phyloP scores from a whole-genome alignment of 1,140 invertebrate species.

The Microplitis mediator region DNA sequence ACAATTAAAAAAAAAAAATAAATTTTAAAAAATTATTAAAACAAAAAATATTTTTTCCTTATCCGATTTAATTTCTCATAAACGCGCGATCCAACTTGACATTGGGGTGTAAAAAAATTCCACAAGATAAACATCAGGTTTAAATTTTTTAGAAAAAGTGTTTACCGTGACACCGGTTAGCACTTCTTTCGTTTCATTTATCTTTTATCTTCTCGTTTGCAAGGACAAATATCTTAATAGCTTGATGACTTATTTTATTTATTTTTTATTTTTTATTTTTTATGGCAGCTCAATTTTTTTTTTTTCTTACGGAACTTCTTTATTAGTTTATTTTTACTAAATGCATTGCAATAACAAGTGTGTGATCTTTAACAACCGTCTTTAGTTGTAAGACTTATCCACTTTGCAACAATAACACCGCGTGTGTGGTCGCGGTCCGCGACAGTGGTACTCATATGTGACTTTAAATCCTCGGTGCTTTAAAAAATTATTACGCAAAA shows the following conservation, averaged over 20 bases:
- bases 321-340: slow-evolving; percentile 7
- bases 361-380: slow-evolving; percentile 8
- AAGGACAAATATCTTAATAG: slow-evolving; percentile 6
- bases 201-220: slow-evolving; percentile 8
- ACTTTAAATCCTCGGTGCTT: neutral
- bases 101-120: slow-evolving; percentile 22
- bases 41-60: neutral
- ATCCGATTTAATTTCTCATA: slow-evolving; percentile 24
- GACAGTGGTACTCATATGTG: neutral
- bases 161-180: slow-evolving; percentile 29
- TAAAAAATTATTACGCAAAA: neutral
- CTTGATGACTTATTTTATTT: slow-evolving; percentile 11
- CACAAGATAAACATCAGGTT: slow-evolving; percentile 12
- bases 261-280: neutral
- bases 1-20: neutral
- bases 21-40: neutral
- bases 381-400: slow-evolving; percentile 39
- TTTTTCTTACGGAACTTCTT: neutral
- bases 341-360: slow-evolving; percentile 43
- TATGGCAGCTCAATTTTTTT: neutral
- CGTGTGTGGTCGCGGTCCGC: slow-evolving; percentile 44
- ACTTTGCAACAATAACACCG: slow-evolving; percentile 54
- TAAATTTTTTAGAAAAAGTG: slow-evolving; percentile 18
- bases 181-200: slow-evolving; percentile 27
- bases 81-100: slow-evolving; percentile 10